A percentile compares a stretch with the other conserved stretches of the same genome.
phyloP scores from a whole-genome alignment of 2,113 vertebrate species.

The Muntiacus reevesi region DNA sequence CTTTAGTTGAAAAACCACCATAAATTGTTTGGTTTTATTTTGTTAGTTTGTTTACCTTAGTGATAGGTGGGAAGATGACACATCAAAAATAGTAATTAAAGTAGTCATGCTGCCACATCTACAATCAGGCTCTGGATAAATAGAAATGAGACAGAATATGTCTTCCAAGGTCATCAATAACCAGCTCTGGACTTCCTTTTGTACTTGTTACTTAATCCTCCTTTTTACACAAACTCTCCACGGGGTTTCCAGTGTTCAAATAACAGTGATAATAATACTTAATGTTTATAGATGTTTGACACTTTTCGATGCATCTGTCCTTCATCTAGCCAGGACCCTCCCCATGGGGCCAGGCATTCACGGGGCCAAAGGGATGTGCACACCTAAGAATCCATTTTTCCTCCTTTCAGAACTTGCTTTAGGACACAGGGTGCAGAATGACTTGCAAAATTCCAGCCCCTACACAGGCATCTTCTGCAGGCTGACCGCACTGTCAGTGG shows the following conservation, averaged over 20 bases:
- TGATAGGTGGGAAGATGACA: not conserved
- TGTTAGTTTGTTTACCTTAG: not conserved
- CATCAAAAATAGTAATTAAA: not conserved
- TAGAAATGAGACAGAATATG: rapidly evolving
- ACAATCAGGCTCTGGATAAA: not conserved
- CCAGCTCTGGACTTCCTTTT: not conserved
- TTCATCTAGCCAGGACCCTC: not conserved
- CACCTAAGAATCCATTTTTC: not conserved
- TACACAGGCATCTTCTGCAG: not conserved
- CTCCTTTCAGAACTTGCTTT: not conserved
- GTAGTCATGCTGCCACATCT: not conserved
- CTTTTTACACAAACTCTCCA: not conserved
- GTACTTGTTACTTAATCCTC: not conserved
- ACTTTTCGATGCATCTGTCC: not conserved
- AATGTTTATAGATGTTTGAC: not conserved
- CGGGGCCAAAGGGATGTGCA: not conserved
- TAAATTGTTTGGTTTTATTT: not conserved
- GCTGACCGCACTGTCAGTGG: rapidly evolving
- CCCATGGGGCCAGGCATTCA: not conserved
- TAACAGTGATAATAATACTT: not conserved
- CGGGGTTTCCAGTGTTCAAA: not conserved
- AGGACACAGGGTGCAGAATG: not conserved
- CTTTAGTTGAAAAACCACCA: not conserved
- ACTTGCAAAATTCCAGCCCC: not conserved
- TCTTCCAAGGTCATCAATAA: not conserved